These are phyloP conservation scores for Intellagama lesueurii DNA, from an alignment of 2,797 vertebrate species.

Conservation along the genomic window DNA sequence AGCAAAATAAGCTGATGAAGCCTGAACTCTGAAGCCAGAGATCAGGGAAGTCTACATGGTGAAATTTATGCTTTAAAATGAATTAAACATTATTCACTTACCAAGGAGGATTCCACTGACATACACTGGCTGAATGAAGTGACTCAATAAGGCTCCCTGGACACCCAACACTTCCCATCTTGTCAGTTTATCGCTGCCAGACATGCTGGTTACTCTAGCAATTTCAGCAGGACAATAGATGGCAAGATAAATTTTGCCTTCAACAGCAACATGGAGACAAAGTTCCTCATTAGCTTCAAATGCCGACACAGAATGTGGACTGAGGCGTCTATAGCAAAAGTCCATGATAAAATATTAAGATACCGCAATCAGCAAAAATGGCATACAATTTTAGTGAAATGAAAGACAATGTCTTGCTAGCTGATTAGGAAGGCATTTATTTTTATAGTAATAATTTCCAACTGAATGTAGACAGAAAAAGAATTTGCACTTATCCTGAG, in stretches of 20 bases:
- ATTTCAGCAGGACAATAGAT: conserved; percentile 80
- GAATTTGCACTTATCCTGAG: too few species aligned
- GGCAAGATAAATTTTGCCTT: conserved; percentile 90
- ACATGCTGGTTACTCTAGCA: conserved; percentile 88
- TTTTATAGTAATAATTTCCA: neutral
- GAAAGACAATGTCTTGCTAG: neutral
- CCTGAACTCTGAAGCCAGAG: neutral
- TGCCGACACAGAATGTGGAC: conserved; percentile 86
- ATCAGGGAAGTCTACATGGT: neutral
- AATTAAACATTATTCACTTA: conserved; percentile 66
- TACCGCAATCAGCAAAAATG: neutral
- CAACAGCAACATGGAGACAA: conserved; percentile 88
- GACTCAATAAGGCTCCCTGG: conserved; percentile 93
- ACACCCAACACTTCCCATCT: conserved; percentile 95
- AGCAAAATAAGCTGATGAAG: too few species aligned
- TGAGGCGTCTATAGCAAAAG: conserved; percentile 79
- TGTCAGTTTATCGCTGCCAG: conserved; percentile 90
- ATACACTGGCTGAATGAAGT: conserved; percentile 94
- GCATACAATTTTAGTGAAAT: rapidly evolving
- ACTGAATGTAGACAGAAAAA: too few species aligned
- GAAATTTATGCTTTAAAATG: neutral
- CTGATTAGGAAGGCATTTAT: neutral
- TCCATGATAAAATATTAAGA: neutral
- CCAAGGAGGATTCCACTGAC: conserved; percentile 89
- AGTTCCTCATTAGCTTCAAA: conserved; percentile 89